Evolutionary conservation across 1,140 invertebrate genomes (phyloP).

Genomic region (Tetramorium parvispinum): DNA sequence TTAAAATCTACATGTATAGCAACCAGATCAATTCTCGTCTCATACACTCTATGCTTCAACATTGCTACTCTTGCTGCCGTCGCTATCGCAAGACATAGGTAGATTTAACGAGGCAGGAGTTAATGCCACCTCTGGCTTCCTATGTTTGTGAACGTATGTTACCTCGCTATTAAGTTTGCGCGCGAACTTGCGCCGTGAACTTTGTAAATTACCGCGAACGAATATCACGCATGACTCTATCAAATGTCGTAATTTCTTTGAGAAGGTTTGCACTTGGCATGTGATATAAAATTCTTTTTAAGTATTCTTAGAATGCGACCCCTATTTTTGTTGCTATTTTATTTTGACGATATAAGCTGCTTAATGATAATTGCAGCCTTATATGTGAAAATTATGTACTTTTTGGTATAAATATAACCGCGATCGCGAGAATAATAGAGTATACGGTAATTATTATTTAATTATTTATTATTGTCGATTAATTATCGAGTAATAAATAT

Average conservation of each 20-base stretch:
- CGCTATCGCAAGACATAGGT: slow-evolving; percentile 1
- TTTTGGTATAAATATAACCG: neutral
- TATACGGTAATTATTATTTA: neutral
- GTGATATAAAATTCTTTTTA: slow-evolving; percentile 21
- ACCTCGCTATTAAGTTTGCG: slow-evolving; percentile 28
- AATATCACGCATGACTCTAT: slow-evolving; percentile 42
- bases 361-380: neutral
- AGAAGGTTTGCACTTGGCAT: neutral
- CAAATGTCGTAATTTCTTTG: slow-evolving; percentile 59
- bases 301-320: neutral
- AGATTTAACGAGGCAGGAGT: slow-evolving; percentile 74
- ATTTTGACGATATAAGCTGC: neutral
- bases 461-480: neutral
- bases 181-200: neutral
- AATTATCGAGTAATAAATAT: neutral
- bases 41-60: slow-evolving; percentile 1
- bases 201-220: neutral
- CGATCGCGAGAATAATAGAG: neutral
- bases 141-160: slow-evolving; percentile 60
- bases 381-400: neutral
- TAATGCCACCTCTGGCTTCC: slow-evolving; percentile 63
- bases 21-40: slow-evolving; percentile 33
- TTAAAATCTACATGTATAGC: neutral
- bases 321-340: neutral
- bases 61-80: neutral